These are phyloP conservation scores for Philopotamus ludificatus DNA, from an alignment of 1,140 invertebrate species.

Conservation along the genomic window DNA sequence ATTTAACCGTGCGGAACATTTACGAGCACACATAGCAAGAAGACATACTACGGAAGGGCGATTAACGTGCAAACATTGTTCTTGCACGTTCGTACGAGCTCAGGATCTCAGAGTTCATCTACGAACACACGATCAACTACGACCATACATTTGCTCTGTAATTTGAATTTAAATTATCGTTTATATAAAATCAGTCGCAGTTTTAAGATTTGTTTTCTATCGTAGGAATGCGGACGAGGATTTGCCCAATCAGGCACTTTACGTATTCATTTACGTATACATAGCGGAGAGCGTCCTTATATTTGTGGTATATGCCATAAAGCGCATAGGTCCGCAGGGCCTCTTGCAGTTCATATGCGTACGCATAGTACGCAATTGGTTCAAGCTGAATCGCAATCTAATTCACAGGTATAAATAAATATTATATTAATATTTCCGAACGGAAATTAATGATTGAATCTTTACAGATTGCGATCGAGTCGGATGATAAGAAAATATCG, in stretches of 20 bases:
- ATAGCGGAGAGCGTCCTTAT: constrained; percentile 28
- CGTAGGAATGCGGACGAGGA: constrained; percentile 23
- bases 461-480: too few relatives aligned
- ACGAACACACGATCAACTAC: constrained; percentile 20
- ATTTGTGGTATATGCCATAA: constrained; percentile 27
- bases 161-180: background rate
- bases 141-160: constrained; percentile 24
- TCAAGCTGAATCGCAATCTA: too few relatives aligned
- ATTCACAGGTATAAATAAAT: too few relatives aligned
- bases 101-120: constrained; percentile 18
- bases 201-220: background rate
- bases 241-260: constrained; percentile 18
- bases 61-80: constrained; percentile 23
- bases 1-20: constrained; percentile 31
- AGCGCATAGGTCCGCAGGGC: constrained; percentile 12
- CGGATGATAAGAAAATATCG: too few relatives aligned
- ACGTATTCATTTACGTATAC: constrained; percentile 16
- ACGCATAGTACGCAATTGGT: constrained; percentile 19
- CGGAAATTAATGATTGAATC: too few relatives aligned
- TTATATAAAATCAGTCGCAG: background rate
- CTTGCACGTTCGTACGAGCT: constrained; percentile 3
- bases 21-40: constrained; percentile 22
- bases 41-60: constrained; percentile 4
- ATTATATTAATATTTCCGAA: too few relatives aligned
- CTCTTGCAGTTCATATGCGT: constrained; percentile 25